These are phyloP conservation scores for Ariolimax columbianus DNA, from an alignment of 2,888 invertebrate genomes.

Conservation along the genomic window DNA sequence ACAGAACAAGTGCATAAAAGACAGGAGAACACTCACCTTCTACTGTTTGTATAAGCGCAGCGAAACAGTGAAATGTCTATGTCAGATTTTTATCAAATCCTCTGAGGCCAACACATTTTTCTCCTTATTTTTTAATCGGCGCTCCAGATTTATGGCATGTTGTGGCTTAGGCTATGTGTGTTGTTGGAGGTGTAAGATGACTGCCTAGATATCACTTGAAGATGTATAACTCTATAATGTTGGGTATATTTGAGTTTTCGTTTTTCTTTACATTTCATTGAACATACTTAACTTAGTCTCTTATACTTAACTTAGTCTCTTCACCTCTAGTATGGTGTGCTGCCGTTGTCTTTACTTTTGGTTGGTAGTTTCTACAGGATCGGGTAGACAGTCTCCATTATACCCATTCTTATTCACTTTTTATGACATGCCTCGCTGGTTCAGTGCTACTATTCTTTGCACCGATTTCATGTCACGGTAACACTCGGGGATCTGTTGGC, in stretches of 20 bases:
- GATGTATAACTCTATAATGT: conserved; percentile 17
- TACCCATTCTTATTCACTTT: no score
- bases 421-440: no score
- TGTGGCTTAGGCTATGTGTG: background rate
- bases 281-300: no score
- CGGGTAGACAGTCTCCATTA: no score
- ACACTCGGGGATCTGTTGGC: no score
- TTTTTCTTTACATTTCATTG: no score
- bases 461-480: no score
- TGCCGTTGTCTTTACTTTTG: no score
- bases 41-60: background rate
- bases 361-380: no score
- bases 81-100: conserved; percentile 41
- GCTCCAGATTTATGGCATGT: conserved; percentile 15
- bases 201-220: background rate
- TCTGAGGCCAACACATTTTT: background rate
- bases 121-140: background rate
- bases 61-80: background rate
- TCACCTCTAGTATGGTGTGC: no score
- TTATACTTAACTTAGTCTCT: no score
- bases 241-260: background rate
- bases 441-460: no score
- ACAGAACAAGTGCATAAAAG: background rate
- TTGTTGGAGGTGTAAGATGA: conserved; percentile 1
- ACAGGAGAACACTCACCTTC: background rate